phyloP scores from a whole-genome alignment of 2,113 vertebrate species.

The Campylomormyrus tamandua region DNA sequence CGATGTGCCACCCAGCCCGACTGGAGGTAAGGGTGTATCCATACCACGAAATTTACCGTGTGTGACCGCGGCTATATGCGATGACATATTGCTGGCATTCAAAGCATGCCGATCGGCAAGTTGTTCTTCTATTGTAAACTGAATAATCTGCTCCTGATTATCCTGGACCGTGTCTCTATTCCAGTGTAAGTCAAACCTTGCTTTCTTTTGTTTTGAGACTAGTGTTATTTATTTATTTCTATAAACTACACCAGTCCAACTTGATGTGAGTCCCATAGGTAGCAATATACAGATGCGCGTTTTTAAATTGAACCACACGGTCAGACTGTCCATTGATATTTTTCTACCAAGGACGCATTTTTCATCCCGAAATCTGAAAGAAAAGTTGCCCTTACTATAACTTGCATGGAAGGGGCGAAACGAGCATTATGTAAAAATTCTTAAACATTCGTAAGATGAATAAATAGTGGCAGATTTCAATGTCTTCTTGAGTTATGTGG shows the following conservation, averaged over 20 bases:
- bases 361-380: neutral
- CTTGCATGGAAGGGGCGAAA: neutral
- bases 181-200: neutral
- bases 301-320: neutral
- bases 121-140: neutral
- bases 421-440: neutral
- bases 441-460: neutral
- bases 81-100: neutral
- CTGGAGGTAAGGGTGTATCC: slow-evolving; percentile 41
- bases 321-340: neutral
- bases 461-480: neutral
- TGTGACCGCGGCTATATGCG: neutral
- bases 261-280: neutral
- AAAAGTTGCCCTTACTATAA: neutral
- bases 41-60: neutral
- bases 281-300: neutral
- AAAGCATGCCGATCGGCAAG: neutral
- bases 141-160: neutral
- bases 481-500: neutral
- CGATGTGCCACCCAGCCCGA: slow-evolving; percentile 29
- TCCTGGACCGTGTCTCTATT: neutral
- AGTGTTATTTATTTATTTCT: neutral
- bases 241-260: neutral
- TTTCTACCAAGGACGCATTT: neutral
- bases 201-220: neutral